phyloP scores from a whole-genome alignment of 2,797 vertebrate genomes.

The Diglossa cyanea region DNA sequence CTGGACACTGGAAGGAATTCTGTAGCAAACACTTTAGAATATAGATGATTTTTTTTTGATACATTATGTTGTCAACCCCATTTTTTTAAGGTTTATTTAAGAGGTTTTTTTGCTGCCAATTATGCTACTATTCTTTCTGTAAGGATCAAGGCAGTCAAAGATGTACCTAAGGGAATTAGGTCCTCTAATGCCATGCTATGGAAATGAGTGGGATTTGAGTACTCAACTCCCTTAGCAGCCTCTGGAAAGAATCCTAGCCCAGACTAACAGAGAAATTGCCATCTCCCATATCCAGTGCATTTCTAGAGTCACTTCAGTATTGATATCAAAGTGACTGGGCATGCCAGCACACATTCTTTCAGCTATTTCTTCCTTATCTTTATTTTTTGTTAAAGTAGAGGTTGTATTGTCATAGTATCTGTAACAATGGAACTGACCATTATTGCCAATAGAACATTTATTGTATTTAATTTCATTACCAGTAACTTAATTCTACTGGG shows the following conservation, averaged over 20 bases:
- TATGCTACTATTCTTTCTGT: neutral
- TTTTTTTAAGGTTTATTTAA: neutral
- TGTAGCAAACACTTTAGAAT: neutral
- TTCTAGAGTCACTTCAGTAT: neutral
- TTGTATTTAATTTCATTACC: neutral
- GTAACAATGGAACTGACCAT: neutral
- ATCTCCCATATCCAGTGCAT: neutral
- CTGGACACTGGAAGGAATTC: neutral
- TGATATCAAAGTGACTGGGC: neutral
- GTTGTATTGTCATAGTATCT: neutral
- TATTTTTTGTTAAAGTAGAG: neutral
- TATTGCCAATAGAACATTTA: neutral
- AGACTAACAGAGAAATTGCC: neutral
- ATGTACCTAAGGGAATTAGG: neutral
- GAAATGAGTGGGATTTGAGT: neutral
- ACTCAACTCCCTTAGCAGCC: neutral
- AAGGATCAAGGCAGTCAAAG: neutral
- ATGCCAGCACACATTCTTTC: conserved; percentile 9
- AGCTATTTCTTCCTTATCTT: neutral
- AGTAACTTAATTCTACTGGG: neutral
- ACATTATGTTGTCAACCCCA: neutral
- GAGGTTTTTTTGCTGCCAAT: neutral
- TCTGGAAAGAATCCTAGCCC: neutral
- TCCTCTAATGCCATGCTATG: neutral
- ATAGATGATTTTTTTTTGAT: neutral